Percentiles rank a stretch among this genome's conserved stretches.
Conservation (phyloP, 1,140 invertebrate genomes). For the Temnothorax longispinosus region DNA sequence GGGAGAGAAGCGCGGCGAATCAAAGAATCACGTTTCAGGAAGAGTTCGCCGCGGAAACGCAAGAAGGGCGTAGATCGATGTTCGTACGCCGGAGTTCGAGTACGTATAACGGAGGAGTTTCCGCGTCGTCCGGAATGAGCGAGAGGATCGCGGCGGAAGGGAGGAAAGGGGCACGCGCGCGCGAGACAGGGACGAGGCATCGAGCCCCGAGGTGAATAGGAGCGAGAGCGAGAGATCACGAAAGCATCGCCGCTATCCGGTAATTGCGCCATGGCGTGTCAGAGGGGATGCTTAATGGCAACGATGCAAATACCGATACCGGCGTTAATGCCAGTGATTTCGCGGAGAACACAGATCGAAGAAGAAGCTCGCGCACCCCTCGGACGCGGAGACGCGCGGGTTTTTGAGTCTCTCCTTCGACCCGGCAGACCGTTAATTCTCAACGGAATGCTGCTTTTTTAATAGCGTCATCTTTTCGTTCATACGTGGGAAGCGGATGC, state of each 20-base stretch:
- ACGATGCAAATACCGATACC: slow-evolving; percentile 83
- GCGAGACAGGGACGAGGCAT: background rate
- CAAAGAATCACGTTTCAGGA: slow-evolving; percentile 62
- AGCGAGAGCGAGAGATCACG: slow-evolving; percentile 76
- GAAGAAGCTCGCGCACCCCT: background rate
- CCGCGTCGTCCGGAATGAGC: slow-evolving; percentile 5
- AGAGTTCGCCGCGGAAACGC: slow-evolving; percentile 57
- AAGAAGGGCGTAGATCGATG: slow-evolving; percentile 64
- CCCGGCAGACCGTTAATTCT: background rate
- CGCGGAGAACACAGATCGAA: slow-evolving; percentile 62
- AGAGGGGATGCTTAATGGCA: slow-evolving; percentile 79
- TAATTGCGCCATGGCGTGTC: slow-evolving; percentile 83
- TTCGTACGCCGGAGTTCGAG: slow-evolving; percentile 39
- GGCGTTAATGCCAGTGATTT: slow-evolving; percentile 79
- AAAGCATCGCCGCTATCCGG: slow-evolving; percentile 77
- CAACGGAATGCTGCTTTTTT: background rate
- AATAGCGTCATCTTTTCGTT: background rate
- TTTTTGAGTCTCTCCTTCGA: background rate
- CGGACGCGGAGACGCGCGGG: background rate
- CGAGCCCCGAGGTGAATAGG: background rate
- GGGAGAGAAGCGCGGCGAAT: slow-evolving; percentile 3
- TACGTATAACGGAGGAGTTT: slow-evolving; percentile 54
- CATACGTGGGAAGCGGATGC: background rate
- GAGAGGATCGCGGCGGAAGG: slow-evolving; percentile 4
- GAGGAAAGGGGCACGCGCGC: background rate